These are phyloP conservation scores for Coccyzus lansbergi DNA, from an alignment of 2,797 vertebrate species.

Conservation along the genomic window DNA sequence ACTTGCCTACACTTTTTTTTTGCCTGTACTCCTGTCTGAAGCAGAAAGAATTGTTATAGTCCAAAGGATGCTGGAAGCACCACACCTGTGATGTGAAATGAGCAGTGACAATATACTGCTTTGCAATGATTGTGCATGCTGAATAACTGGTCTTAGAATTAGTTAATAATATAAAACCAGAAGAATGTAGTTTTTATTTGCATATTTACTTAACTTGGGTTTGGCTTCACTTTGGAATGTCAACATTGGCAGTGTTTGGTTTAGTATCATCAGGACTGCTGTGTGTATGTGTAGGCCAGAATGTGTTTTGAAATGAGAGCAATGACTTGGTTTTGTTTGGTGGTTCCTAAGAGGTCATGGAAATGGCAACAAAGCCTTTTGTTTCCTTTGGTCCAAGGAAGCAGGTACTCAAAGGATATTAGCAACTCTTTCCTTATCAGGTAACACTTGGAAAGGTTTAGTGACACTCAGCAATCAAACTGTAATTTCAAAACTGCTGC, in stretches of 20 bases:
- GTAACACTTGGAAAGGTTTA: background rate
- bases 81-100: background rate
- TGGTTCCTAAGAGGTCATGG: background rate
- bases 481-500: conserved; percentile 1
- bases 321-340: conserved; percentile 1
- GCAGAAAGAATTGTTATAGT: background rate
- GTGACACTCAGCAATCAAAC: background rate
- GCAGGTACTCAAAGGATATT: background rate
- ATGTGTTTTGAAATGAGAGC: conserved; percentile 10
- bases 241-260: conserved; percentile 16
- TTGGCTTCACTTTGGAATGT: conserved; percentile 53
- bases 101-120: background rate
- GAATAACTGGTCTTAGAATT: background rate
- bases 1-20: background rate
- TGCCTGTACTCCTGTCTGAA: background rate
- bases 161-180: background rate
- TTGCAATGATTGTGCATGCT: background rate
- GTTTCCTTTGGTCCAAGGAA: conserved; percentile 1
- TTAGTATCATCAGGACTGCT: conserved; percentile 41
- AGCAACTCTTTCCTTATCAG: conserved; percentile 11
- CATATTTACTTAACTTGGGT: conserved; percentile 36
- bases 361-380: background rate
- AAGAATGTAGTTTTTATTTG: conserved; percentile 37
- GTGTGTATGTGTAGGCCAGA: background rate
- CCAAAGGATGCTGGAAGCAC: background rate